Evolutionary conservation across 1,140 invertebrate species (phyloP), one percentile per base, ranked within the genome.

Genomic region (Macrobrachium rosenbergii): DNA sequence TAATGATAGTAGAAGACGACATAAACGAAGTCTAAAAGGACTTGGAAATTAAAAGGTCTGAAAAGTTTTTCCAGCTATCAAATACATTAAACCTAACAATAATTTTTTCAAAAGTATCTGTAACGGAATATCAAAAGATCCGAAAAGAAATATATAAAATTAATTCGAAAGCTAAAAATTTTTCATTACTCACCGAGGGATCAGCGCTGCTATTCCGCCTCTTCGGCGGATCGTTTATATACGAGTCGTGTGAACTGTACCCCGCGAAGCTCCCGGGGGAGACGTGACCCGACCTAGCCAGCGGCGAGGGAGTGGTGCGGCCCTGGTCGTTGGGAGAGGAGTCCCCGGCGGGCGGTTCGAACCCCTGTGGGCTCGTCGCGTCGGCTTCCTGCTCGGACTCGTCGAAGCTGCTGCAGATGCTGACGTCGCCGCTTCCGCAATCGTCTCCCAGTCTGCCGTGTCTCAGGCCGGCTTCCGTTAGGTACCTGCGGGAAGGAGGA

Each of bases 371-470:
- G 75, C 82, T 84, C 16, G 82, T 84, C 17, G 82, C 60, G 7
- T 64, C 82, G 19, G 37, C 28, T 3, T 84, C 82, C 37, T 84
- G 82, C 58, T 84, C 82, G 5, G 82, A 84, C 37, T 84, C 82
- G 75, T 84, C 82, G 43, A 84, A 84, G 75, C 82, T 84, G 73
- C 82, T 84, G 73, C 73, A 67, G 82, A 78, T 84, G 43, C 82
- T 84, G 28, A 84, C 82, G 73, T 84, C 82, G 37, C 82, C 82
- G 28, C 82, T 84, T n/a, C 82, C 82, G 28, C 82, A 19, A 19
- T 73, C 81, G 37, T 83, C 81, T 10, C 8, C 58, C 21, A 14
- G 23, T 19, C 62, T 28, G n/a, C 45, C 60, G 60, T 78, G 37
- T 12, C 82, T 60, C 82, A 77, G 82, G 10, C 59, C 62, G 17